These are phyloP conservation scores for Holotrichia oblita DNA, from an alignment of 1,140 invertebrate genomes.

Conservation along the genomic window DNA sequence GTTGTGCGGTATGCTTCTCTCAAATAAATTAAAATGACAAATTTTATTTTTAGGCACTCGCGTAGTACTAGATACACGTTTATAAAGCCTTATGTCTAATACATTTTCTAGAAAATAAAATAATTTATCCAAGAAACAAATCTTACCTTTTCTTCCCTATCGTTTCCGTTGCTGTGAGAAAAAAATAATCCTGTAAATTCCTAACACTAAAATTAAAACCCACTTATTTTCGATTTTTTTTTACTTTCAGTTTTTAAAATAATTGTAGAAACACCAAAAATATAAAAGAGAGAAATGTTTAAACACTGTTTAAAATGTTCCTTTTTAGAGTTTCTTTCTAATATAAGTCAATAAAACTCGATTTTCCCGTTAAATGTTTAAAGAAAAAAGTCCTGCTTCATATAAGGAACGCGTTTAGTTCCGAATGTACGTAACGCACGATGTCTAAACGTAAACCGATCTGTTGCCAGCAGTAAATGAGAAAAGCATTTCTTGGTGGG, in stretches of 20 bases:
- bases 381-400: not conserved
- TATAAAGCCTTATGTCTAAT: not conserved
- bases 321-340: not conserved
- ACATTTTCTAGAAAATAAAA: not conserved
- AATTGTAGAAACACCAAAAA: not conserved
- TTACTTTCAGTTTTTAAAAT: not conserved
- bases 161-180: not conserved
- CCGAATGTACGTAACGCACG: not conserved
- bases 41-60: slow-evolving; percentile 9
- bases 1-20: not conserved
- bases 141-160: not conserved
- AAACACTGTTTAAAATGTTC: not conserved
- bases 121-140: not conserved
- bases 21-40: slow-evolving; percentile 21
- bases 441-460: not conserved
- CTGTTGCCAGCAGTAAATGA: not conserved
- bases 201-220: not conserved
- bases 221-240: slow-evolving; percentile 15
- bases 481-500: not conserved
- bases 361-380: not conserved
- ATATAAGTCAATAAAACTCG: not conserved
- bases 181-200: slow-evolving; percentile 10
- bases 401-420: slow-evolving; percentile 8
- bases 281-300: not conserved
- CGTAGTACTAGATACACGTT: not conserved